Evolutionary conservation across 1,140 invertebrate species (phyloP).

Genomic region (Trachelipus rathkii): DNA sequence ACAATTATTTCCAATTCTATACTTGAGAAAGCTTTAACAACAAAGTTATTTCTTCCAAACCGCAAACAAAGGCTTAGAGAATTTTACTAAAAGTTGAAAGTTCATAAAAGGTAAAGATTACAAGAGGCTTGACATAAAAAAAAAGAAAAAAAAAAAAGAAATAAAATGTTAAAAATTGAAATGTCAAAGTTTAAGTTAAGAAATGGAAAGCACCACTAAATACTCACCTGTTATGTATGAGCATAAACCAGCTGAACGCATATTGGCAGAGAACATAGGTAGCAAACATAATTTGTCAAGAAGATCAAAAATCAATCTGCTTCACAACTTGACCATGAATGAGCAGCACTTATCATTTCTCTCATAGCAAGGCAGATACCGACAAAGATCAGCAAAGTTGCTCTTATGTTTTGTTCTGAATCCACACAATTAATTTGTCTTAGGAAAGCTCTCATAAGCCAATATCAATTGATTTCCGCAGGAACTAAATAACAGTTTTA

Average conservation of each 20-base stretch:
- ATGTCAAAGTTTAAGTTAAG: no score
- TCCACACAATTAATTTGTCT: conserved; percentile 69
- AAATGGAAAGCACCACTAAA: not conserved
- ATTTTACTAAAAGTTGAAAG: no score
- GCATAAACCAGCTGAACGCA: conserved; percentile 86
- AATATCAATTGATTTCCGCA: conserved; percentile 71
- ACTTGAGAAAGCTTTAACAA: no score
- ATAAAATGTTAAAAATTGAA: no score
- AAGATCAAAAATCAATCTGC: conserved; percentile 79
- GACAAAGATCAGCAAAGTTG: conserved; percentile 62
- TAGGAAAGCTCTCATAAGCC: conserved; percentile 75
- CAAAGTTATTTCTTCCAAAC: no score
- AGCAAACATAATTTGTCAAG: conserved; percentile 76
- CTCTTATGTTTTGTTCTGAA: conserved; percentile 58
- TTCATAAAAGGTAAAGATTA: no score
- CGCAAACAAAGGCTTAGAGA: no score
- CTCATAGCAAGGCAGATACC: conserved; percentile 77
- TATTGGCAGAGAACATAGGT: conserved; percentile 77
- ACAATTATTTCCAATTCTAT: no score
- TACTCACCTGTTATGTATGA: conserved; percentile 69
- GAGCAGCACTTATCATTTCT: conserved; percentile 86
- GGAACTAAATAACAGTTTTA: conserved; percentile 63
- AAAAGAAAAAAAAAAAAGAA: no score
- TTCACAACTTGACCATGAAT: conserved; percentile 73
- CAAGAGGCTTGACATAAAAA: no score